Base-by-base conservation (phyloP, 2,888 invertebrate genomes). In the Schrankia costaestrigalis region DNA sequence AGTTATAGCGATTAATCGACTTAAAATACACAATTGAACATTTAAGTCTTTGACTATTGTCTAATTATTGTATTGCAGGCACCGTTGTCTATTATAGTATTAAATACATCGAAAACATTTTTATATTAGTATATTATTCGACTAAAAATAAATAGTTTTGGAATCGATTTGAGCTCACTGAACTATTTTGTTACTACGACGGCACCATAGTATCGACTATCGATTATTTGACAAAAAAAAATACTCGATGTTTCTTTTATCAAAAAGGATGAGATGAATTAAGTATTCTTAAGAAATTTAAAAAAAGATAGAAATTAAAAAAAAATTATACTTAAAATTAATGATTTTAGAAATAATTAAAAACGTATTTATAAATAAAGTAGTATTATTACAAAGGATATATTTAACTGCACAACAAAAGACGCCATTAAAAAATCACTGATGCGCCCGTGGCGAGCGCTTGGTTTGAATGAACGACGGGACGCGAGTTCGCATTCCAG, bases 91-190 rank as follows among this genome's bases (percentile, higher is more conserved):
- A 55, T 35, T 30, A n/a, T 19, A 41, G 36, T 54, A 54, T 57
- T 55, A 55, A 56, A 58, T 56, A 58, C 31, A 43, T 55, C 55
- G 45, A 56, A 57, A 57, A 57, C 48, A 31, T 43, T 41, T 4
- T 43, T n/a, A 5, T 12, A 44, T 51, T 54, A 56, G 26, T 53
- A 22, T 11, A 36, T 41, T 43, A 46, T 33, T 41, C 44, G 43
- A 50, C 41, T 46, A 54, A 47, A 36, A 56, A 61, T 62, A 62
- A 62, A 59, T 61, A 57, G 52, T 54, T 62, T 57, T 53, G 57
- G 57, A 57, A 56, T 49, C 39, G 41, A 56, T 61, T 61, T 62
- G 62, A 61, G 59, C 61, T 57, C 57, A 49, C 35, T 41, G 44
- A 47, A 45, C 44, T 51, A 55, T 41, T 24, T 25, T 27, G 38